A percentile compares a stretch with the other conserved stretches of the same genome.
Evolutionary conservation across 2,797 vertebrate species (phyloP).

Genomic region (Falco peregrinus): DNA sequence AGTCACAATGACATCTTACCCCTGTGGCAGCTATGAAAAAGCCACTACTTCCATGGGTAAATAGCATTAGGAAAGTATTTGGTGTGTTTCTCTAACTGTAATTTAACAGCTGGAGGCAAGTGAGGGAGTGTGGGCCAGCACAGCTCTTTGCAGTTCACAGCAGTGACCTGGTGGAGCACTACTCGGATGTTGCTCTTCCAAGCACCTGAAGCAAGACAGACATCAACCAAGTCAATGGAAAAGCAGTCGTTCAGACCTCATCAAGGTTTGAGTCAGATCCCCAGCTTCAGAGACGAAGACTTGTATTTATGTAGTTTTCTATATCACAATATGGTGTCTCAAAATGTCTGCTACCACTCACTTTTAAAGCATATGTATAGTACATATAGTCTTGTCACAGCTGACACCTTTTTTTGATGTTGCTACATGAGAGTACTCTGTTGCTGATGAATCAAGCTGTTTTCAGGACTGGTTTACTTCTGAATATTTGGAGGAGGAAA

Average conservation of each 20-base stretch:
- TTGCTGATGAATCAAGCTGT: conserved; percentile 35
- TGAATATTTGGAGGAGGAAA: conserved; percentile 14
- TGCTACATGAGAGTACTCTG: conserved; percentile 9
- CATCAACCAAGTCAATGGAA: background rate
- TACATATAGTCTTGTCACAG: conserved; percentile 17
- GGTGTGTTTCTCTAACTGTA: background rate
- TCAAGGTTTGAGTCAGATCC: background rate
- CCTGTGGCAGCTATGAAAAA: background rate
- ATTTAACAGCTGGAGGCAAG: background rate
- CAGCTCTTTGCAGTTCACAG: background rate
- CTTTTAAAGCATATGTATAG: conserved; percentile 21
- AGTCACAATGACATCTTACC: background rate
- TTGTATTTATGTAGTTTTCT: conserved; percentile 27
- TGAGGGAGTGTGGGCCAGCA: background rate
- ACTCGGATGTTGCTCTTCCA: background rate
- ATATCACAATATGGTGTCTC: conserved; percentile 16
- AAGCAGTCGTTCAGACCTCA: background rate
- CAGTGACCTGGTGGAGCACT: background rate
- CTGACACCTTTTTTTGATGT: conserved; percentile 53
- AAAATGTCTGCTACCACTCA: conserved; percentile 49
- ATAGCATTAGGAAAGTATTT: background rate
- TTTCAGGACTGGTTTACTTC: conserved; percentile 23
- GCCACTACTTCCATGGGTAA: background rate
- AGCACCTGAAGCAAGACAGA: background rate
- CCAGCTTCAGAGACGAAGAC: background rate